Evolutionary conservation across 1,140 invertebrate species (phyloP).

Genomic region (Pissodes strobi): DNA sequence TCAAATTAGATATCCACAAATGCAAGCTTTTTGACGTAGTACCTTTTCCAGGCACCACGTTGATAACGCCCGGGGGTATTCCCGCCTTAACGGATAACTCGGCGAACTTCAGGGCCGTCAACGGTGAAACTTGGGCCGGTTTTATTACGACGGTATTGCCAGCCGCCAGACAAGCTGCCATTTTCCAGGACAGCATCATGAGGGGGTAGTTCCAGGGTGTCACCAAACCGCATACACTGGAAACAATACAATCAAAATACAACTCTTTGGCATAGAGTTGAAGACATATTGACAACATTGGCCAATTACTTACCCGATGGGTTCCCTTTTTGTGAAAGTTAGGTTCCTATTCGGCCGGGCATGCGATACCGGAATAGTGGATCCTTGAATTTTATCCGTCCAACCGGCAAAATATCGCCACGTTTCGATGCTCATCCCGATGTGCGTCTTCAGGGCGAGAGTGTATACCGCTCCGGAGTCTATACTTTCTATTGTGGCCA

Average conservation of each 20-base stretch:
- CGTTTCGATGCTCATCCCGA: constrained; percentile 92
- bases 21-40: constrained; percentile 9
- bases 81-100: constrained; percentile 85
- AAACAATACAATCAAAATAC: constrained; percentile 12
- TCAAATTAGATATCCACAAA: not conserved
- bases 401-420: constrained; percentile 93
- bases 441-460: constrained; percentile 89
- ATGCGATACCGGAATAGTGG: constrained; percentile 86
- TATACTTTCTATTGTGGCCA: constrained; percentile 89
- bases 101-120: constrained; percentile 93
- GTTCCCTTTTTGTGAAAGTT: constrained; percentile 86
- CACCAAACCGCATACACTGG: constrained; percentile 87
- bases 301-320: constrained; percentile 68
- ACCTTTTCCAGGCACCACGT: constrained; percentile 86
- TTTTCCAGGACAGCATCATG: constrained; percentile 98
- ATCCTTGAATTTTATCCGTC: constrained; percentile 93
- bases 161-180: constrained; percentile 92
- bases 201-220: constrained; percentile 98
- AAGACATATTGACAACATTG: too few relatives aligned
- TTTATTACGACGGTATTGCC: constrained; percentile 95
- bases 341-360: constrained; percentile 90
- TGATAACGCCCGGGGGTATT: constrained; percentile 93
- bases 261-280: too few relatives aligned
- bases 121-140: constrained; percentile 87
- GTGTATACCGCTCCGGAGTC: constrained; percentile 97